Evolutionary conservation across 2,888 invertebrate genomes (phyloP).

Genomic region (Rhamnusium bicolor): DNA sequence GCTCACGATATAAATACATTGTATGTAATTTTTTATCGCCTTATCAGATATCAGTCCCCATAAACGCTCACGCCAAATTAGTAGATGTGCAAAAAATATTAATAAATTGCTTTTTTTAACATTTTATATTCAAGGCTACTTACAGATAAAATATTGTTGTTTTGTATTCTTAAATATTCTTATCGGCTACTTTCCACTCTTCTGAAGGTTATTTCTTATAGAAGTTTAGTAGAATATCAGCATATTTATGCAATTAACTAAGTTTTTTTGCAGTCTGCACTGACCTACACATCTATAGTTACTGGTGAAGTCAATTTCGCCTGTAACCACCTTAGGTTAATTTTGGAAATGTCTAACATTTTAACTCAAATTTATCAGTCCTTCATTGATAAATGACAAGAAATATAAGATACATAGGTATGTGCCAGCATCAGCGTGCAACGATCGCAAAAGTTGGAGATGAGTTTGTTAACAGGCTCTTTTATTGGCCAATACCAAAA

Average conservation of each 20-base stretch:
- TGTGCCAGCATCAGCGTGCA: too few species aligned
- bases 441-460: too few species aligned
- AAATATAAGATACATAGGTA: too few species aligned
- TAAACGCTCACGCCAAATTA: not conserved
- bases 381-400: too few species aligned
- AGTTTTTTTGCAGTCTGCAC: not conserved
- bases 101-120: conserved; percentile 18
- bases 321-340: not conserved
- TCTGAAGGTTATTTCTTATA: conserved; percentile 19
- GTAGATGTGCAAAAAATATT: not conserved
- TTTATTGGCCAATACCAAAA: too few species aligned
- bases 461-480: too few species aligned
- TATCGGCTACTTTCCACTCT: conserved; percentile 20
- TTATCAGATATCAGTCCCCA: conserved; percentile 22
- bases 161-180: conserved; percentile 7
- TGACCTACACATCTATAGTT: not conserved
- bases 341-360: not conserved
- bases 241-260: not conserved
- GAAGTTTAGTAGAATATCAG: conserved; percentile 8
- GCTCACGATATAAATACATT: not conserved
- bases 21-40: conserved; percentile 12
- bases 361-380: not conserved
- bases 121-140: conserved; percentile 2
- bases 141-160: not conserved
- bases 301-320: not conserved